Base-by-base conservation (phyloP, 2,888 invertebrate genomes). In the Acrobasis repandana region DNA sequence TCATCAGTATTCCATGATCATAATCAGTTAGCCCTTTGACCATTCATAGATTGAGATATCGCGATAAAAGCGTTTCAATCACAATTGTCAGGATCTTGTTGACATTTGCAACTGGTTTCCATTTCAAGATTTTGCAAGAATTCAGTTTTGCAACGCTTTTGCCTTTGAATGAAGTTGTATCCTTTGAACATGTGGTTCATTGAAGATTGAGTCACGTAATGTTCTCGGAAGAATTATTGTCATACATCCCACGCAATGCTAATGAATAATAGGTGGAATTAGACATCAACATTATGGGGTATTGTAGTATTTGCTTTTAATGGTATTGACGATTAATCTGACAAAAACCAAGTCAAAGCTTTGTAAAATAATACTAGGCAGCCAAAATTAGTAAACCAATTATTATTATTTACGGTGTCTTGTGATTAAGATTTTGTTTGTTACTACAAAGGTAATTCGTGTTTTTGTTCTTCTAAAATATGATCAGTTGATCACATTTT, bases 91-190 rank as follows among this genome's bases (percentile, higher is more conserved):
- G 75, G 69, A 67, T 63, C 58, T 65, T 62, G 71, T 69, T 82
- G 83, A 77, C 80, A 84, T 85, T 85, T 82, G 62, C 75, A 80
- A 82, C 82, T 72, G 77, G 80, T 79, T 81, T 73, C 71, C 72
- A 75, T 79, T 77, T 80, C 74, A 74, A 60, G 57, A 72, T 82
- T 84, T 77, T 68, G 74, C 75, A 82, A 82, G 70, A 69, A 49
- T 46, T 33, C 52, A 63, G 60, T 63, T 60, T 33, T 66, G 69
- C 65, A 76, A 71, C 62, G 46, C 51, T 16, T 16, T 38, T 70
- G 64, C 51, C 66, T 67, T 52, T 63, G 62, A 64, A 67, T 71
- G 65, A 60, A 69, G 66, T 68, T 65, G 63, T 70, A 68, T 67
- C 59, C 67, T 70, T 65, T 63, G 64, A 70, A 60, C 69, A 76